phyloP scores from a whole-genome alignment of 2,888 invertebrate genomes.

The Rambutsinella grinnellia region DNA sequence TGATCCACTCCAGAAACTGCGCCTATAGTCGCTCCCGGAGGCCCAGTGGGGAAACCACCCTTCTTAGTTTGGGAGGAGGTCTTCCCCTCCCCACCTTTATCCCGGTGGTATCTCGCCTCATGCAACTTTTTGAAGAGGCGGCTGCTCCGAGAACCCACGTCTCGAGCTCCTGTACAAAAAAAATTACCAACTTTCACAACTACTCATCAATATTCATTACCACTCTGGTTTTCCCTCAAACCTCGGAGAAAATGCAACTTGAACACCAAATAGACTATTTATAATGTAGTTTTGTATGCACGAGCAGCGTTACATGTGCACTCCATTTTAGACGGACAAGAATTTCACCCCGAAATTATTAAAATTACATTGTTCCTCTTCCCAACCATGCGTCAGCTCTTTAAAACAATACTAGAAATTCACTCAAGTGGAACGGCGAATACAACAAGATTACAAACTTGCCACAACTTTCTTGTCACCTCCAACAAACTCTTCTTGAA shows the following conservation, averaged over 20 bases:
- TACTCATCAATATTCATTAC: slow-evolving; percentile 49
- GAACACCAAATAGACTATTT: neutral
- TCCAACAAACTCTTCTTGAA: too few species aligned
- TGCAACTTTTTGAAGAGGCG: slow-evolving; percentile 66
- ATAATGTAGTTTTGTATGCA: neutral
- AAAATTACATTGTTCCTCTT: too few species aligned
- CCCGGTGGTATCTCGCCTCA: slow-evolving; percentile 65
- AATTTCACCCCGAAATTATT: too few species aligned
- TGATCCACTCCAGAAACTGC: slow-evolving; percentile 36
- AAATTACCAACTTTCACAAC: slow-evolving; percentile 10
- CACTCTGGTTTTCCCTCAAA: neutral
- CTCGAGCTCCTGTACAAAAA: slow-evolving; percentile 53
- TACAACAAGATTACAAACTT: too few species aligned
- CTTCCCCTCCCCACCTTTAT: slow-evolving; percentile 49
- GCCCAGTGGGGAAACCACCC: slow-evolving; percentile 26
- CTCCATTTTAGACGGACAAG: too few species aligned
- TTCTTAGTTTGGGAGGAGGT: slow-evolving; percentile 34
- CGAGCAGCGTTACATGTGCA: too few species aligned
- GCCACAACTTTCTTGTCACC: too few species aligned
- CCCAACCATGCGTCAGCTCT: too few species aligned
- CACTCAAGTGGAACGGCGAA: too few species aligned
- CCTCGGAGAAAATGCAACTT: neutral
- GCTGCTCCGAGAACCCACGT: slow-evolving; percentile 64
- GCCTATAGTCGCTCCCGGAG: slow-evolving; percentile 26
- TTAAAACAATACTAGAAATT: too few species aligned